phyloP scores from a whole-genome alignment of 2,888 invertebrate species.

The Seira musarum region DNA sequence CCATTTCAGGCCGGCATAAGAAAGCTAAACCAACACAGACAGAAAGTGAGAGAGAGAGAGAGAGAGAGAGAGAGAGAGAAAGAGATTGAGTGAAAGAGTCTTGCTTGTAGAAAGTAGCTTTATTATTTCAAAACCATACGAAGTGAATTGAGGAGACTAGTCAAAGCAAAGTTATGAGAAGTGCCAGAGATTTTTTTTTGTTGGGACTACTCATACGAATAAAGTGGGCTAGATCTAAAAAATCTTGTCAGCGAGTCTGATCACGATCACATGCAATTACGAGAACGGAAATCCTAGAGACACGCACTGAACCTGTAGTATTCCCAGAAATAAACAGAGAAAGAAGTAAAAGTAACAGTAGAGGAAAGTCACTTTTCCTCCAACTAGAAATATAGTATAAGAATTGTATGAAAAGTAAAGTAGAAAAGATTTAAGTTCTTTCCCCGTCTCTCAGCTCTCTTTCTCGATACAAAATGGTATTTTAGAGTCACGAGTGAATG shows the following conservation, averaged over 20 bases:
- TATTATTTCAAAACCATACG: conserved; percentile 52
- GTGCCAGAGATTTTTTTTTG: no score
- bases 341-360: conserved; percentile 14
- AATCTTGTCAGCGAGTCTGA: conserved; percentile 57
- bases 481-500: conserved; percentile 45
- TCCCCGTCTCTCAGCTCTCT: conserved; percentile 25
- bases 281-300: conserved; percentile 56
- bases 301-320: conserved; percentile 48
- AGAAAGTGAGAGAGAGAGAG: no score
- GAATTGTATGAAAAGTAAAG: conserved; percentile 42
- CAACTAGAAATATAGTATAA: conserved; percentile 13
- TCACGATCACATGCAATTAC: conserved; percentile 60
- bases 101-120: conserved; percentile 46
- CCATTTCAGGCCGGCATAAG: no score
- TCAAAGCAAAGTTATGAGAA: no score
- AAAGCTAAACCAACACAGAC: no score
- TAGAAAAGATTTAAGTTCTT: conserved; percentile 38
- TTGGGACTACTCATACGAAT: no score
- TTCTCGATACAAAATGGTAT: conserved; percentile 43
- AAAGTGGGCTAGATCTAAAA: no score
- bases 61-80: no score
- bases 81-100: no score
- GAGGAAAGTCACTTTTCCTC: not conserved
- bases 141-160: conserved; percentile 35
- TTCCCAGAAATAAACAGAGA: not conserved